Evolutionary conservation across 2,888 invertebrate genomes (phyloP).

Genomic region (Callyntrura guangdongensis): DNA sequence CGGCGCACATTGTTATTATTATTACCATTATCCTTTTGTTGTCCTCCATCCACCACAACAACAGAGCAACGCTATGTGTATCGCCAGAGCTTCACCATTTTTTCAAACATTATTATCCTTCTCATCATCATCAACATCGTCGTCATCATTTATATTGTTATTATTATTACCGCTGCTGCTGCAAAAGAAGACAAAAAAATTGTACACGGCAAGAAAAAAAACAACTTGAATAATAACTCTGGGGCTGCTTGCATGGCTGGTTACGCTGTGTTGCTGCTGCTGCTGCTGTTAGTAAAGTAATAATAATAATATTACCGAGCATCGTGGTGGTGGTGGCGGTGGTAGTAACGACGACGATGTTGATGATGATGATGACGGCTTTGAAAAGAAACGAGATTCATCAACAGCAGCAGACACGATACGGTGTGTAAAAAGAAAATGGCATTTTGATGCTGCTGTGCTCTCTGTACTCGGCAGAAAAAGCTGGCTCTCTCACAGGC

Average conservation of each 20-base stretch:
- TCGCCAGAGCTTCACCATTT: too few species aligned
- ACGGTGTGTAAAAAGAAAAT: too few species aligned
- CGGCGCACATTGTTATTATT: constrained; percentile 43
- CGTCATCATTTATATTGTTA: constrained; percentile 43
- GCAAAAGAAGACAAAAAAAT: constrained; percentile 23
- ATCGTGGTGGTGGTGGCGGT: background rate
- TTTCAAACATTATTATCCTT: constrained; percentile 42
- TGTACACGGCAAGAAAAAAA: too few species aligned
- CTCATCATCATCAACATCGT: too few species aligned
- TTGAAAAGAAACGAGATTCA: constrained; percentile 5
- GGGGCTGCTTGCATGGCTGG: constrained; percentile 35
- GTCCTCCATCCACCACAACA: constrained; percentile 20
- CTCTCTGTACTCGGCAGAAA: too few species aligned
- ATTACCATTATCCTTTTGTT: constrained; percentile 40
- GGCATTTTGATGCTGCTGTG: too few species aligned
- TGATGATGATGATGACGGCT: constrained; percentile 2
- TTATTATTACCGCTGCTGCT: constrained; percentile 23
- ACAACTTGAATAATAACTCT: constrained; percentile 39
- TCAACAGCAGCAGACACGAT: background rate
- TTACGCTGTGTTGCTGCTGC: background rate
- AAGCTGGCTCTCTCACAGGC: too few species aligned
- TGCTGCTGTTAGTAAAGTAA: too few species aligned
- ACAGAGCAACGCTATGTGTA: too few species aligned
- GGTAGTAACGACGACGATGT: background rate
- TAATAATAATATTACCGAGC: too few species aligned